These are phyloP conservation scores for Malurus splendens DNA, from an alignment of 2,797 vertebrate genomes.

Conservation along the genomic window DNA sequence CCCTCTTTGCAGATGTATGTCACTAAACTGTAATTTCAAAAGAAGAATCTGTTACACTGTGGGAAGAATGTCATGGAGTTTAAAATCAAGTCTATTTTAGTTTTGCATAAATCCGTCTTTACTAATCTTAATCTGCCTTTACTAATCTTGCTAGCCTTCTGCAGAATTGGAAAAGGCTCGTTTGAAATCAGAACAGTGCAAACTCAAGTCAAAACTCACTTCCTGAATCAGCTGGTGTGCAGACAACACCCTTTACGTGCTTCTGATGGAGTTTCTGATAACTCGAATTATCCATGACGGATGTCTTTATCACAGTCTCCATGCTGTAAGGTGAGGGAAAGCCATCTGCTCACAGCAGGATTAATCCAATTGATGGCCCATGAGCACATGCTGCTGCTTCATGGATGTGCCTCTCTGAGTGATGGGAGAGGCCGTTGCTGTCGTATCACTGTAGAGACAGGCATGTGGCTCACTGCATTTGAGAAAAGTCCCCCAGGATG, in stretches of 20 bases:
- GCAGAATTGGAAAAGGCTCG: neutral
- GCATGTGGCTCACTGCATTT: neutral
- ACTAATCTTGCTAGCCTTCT: neutral
- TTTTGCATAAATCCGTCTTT: neutral
- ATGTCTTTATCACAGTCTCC: constrained; percentile 10
- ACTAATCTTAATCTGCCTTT: constrained; percentile 12
- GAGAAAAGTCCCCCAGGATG: neutral
- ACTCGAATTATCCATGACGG: neutral
- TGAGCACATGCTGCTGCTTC: neutral
- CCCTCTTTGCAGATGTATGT: neutral
- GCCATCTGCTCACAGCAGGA: constrained; percentile 30
- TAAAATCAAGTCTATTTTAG: constrained; percentile 1
- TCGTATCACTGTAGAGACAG: neutral
- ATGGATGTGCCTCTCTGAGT: neutral
- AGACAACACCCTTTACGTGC: neutral
- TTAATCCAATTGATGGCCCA: neutral
- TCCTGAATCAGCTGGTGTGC: neutral
- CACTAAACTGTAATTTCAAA: neutral
- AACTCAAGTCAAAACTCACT: neutral
- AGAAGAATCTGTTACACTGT: neutral
- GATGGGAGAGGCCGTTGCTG: neutral
- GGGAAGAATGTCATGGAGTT: neutral
- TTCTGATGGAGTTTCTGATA: constrained; percentile 7
- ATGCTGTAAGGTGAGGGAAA: neutral
- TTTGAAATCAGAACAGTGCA: neutral